A percentile compares a stretch with the other conserved stretches of the same genome.
phyloP scores from a whole-genome alignment of 2,797 vertebrate species.

The Falco peregrinus region DNA sequence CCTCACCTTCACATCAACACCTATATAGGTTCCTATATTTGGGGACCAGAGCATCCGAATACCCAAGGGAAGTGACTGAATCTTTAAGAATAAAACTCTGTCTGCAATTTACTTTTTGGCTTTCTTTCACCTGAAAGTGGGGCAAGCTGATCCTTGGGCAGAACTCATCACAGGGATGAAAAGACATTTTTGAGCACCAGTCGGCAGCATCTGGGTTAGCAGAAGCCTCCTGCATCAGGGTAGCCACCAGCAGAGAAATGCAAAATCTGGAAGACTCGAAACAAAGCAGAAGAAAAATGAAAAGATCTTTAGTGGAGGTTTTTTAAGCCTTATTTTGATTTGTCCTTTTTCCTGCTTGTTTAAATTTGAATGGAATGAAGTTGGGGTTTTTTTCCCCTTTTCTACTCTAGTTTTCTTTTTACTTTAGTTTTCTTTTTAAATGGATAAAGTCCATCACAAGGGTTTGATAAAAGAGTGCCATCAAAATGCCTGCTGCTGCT shows the following conservation, averaged over 20 bases:
- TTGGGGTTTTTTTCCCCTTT: background rate
- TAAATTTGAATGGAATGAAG: conserved; percentile 3
- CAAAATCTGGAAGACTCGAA: background rate
- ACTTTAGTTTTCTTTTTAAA: conserved; percentile 25
- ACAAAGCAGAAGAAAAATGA: background rate
- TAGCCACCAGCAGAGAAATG: background rate
- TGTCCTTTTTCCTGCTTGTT: background rate
- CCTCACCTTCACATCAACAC: background rate
- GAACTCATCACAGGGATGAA: background rate
- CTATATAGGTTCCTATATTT: background rate
- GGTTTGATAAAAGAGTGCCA: background rate
- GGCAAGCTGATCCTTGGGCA: background rate
- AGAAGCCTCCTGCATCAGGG: background rate
- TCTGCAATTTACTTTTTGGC: background rate
- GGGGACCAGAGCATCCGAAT: background rate
- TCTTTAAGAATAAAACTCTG: background rate
- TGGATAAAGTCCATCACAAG: conserved; percentile 23
- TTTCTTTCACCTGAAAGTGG: background rate
- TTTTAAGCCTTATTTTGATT: background rate
- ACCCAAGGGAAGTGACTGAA: background rate
- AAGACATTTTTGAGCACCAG: background rate
- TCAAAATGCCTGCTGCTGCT: conserved; percentile 21
- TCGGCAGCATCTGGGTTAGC: background rate
- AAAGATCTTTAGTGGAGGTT: background rate
- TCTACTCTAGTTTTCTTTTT: background rate